Base-by-base conservation (phyloP, 2,797 vertebrate species). In the Adrianichthys oophorus region DNA sequence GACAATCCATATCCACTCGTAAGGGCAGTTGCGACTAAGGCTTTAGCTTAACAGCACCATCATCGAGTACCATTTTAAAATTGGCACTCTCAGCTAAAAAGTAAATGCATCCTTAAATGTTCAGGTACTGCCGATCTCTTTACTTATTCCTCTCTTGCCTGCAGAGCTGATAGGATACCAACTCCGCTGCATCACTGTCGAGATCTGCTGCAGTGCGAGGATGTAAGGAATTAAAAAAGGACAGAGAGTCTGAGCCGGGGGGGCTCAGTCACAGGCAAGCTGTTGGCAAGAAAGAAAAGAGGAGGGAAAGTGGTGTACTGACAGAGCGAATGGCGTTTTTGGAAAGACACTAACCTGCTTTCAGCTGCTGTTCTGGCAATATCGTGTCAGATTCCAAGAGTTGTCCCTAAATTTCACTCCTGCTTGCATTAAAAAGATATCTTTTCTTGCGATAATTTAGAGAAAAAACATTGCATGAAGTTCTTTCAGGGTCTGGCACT, bases 211-310 rank as follows among this genome's bases (percentile, higher is more conserved):
- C 74, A 68, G 71, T 52, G 47, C 21, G 54, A 69, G 62, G 67
- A 72, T 59, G 44, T 52, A 61, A 55, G 47, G 23, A 37, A 61
- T 41, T 15, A 26, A 29, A 26, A 45, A 17, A 24, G 23, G n/a
- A 18, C 18, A n/a, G 21, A 57, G 49, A 61, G 70, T 44, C 56
- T 67, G 26, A 62, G 76, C 76, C 69, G 61, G 37, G 59, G 59
- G 59, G 66, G 75, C 72, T 76, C 64, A 14, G 54, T 68, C 65
- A 23, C 12, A 50, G 51, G 41, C 64, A 0, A 48, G 78, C 82
- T 87, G 79, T 76, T 86, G 76, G 84, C 68, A 74, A 58, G 77
- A 70, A 72, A 80, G 73, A 56, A 79, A 77, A 72, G 51, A 58
- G 77, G 68, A 73, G 79, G 73, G 56, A 79, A 77, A 68, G 53